Conservation (phyloP, 1,140 invertebrate species). For the Hyphantria cunea region DNA sequence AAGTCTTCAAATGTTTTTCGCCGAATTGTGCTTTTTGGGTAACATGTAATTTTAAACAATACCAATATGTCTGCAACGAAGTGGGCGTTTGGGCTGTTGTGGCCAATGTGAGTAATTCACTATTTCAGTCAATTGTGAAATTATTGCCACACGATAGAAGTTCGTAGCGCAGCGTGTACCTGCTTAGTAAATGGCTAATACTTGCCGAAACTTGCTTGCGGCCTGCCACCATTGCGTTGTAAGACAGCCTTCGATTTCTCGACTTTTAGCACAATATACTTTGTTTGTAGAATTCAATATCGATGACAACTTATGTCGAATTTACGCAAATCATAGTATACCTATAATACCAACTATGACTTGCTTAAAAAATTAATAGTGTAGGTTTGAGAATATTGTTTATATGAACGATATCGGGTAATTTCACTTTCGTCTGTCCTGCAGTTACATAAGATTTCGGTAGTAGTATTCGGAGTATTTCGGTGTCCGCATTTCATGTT, state of each 20-base stretch:
- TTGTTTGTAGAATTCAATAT: slow-evolving; percentile 61
- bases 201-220: slow-evolving; percentile 50
- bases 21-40: too few relatives aligned
- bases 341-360: too few relatives aligned
- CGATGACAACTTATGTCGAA: slow-evolving; percentile 27
- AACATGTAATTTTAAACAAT: neutral
- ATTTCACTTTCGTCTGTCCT: too few relatives aligned
- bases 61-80: slow-evolving; percentile 27
- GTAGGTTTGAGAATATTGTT: too few relatives aligned
- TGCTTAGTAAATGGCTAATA: slow-evolving; percentile 31
- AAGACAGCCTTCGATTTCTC: slow-evolving; percentile 64
- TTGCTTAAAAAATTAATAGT: too few relatives aligned
- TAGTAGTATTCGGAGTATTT: too few relatives aligned
- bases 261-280: slow-evolving; percentile 54
- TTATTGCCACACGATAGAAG: slow-evolving; percentile 51
- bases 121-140: slow-evolving; percentile 63
- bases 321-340: slow-evolving; percentile 36
- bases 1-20: too few relatives aligned
- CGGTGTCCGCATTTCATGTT: too few relatives aligned
- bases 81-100: slow-evolving; percentile 39
- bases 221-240: slow-evolving; percentile 43
- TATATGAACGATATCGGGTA: too few relatives aligned
- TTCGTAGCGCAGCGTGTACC: slow-evolving; percentile 43
- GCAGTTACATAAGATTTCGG: too few relatives aligned
- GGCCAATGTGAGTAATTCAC: slow-evolving; percentile 55